A percentile compares a stretch with the other conserved stretches of the same genome.
These are phyloP conservation scores for Oceanodroma tethys DNA, from an alignment of 2,113 vertebrate genomes.

Conservation along the genomic window DNA sequence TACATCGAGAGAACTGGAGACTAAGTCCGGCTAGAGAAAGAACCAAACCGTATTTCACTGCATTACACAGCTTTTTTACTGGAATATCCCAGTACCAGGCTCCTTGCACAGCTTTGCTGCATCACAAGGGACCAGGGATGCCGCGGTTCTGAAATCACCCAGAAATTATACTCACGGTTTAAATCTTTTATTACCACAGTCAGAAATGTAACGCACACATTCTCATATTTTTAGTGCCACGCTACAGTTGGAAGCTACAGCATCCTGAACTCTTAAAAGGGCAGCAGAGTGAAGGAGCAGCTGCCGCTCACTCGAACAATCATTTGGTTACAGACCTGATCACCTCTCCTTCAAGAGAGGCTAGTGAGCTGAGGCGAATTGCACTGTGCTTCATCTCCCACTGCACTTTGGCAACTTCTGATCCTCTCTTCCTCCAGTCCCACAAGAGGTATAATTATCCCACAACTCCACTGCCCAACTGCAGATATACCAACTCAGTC, in stretches of 20 bases:
- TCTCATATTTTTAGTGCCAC: not conserved
- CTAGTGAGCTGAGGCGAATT: not conserved
- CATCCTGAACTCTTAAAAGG: not conserved
- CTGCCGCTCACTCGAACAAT: not conserved
- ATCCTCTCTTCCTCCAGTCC: not conserved
- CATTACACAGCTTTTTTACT: not conserved
- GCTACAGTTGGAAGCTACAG: not conserved
- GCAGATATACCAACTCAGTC: not conserved
- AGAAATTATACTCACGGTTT: not conserved
- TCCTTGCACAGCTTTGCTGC: not conserved
- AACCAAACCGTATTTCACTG: not conserved
- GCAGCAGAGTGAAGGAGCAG: not conserved
- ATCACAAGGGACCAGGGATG: not conserved
- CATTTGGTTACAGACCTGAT: not conserved
- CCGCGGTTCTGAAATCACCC: not conserved
- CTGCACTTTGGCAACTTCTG: not conserved
- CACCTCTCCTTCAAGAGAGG: not conserved
- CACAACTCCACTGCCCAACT: not conserved
- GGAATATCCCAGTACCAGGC: not conserved
- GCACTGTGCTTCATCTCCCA: not conserved
- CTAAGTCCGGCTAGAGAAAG: not conserved
- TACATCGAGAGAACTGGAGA: constrained; percentile 1
- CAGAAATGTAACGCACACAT: not conserved
- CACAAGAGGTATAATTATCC: not conserved
- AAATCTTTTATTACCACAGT: not conserved